A percentile compares a stretch with the other conserved stretches of the same genome.
These are phyloP conservation scores for Melitaea cinxia DNA, from an alignment of 1,140 invertebrate species.

Conservation along the genomic window DNA sequence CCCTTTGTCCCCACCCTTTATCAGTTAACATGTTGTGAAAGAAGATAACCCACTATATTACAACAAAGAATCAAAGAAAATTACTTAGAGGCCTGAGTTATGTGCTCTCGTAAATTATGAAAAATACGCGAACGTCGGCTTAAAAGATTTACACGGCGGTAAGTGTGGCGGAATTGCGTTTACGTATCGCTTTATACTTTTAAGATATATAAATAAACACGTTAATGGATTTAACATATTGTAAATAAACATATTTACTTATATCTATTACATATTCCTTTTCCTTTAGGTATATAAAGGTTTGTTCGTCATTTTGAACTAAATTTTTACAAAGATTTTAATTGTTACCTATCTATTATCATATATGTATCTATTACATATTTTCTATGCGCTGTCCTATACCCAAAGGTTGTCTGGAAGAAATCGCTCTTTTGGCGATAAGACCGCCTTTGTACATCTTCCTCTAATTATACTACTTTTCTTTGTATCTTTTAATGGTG, in stretches of 20 bases:
- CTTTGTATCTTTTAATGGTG: too few relatives aligned
- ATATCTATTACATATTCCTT: neutral
- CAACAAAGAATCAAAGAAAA: constrained; percentile 16
- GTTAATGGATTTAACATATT: neutral
- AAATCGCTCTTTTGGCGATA: too few relatives aligned
- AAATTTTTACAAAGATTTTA: neutral
- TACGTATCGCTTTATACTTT: neutral
- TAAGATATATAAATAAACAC: neutral
- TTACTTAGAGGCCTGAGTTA: constrained; percentile 25
- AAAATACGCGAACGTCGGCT: constrained; percentile 32
- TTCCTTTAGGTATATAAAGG: neutral
- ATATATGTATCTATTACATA: too few relatives aligned
- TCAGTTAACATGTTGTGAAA: constrained; percentile 18
- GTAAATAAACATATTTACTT: neutral
- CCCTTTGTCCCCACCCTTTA: constrained; percentile 18
- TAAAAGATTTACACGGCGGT: constrained; percentile 33
- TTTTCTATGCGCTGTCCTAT: too few relatives aligned
- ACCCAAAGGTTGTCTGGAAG: too few relatives aligned
- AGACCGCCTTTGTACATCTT: too few relatives aligned
- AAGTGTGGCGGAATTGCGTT: neutral
- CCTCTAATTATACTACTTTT: too few relatives aligned
- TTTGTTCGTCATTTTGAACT: neutral
- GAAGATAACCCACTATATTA: constrained; percentile 17
- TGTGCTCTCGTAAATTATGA: constrained; percentile 35
- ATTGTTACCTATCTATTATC: too few relatives aligned